These are phyloP conservation scores for Mesoclemmys tuberculata DNA, from an alignment of 2,113 vertebrate genomes.

Conservation along the genomic window DNA sequence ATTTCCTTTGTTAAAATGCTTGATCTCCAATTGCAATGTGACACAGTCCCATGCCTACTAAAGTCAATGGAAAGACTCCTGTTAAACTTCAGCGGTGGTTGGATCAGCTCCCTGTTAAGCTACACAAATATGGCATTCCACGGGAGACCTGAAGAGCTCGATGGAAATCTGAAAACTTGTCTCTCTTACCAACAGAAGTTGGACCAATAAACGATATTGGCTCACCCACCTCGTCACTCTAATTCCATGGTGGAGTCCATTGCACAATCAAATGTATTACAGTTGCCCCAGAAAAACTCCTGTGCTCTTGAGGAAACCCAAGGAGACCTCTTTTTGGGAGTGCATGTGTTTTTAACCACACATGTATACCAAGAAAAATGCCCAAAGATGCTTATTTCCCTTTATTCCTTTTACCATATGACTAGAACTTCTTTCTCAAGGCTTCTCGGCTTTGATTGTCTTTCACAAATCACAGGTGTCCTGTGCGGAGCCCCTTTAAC, in stretches of 20 bases:
- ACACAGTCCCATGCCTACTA: not conserved
- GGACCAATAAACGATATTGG: not conserved
- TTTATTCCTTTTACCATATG: not conserved
- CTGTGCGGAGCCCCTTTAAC: slow-evolving; percentile 20
- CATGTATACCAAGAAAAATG: fast-evolving
- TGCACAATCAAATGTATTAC: not conserved
- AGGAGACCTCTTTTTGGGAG: not conserved
- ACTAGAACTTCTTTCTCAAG: slow-evolving; percentile 8
- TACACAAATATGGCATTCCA: not conserved
- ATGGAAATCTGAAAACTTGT: not conserved
- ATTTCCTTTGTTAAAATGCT: not conserved
- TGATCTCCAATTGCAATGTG: not conserved
- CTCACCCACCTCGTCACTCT: not conserved
- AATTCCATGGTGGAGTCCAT: not conserved
- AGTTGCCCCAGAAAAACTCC: not conserved
- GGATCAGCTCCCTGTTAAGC: not conserved
- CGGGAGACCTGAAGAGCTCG: not conserved
- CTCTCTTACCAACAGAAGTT: not conserved
- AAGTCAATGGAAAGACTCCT: not conserved
- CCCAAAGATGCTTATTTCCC: not conserved
- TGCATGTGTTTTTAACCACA: not conserved
- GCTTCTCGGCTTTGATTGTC: slow-evolving; percentile 17
- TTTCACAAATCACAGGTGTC: not conserved
- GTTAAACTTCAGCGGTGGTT: not conserved
- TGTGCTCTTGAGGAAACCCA: not conserved